Evolutionary conservation across 2,888 invertebrate species (phyloP), one percentile per base, ranked within the genome.

Genomic region (Stictocephala bisonia): DNA sequence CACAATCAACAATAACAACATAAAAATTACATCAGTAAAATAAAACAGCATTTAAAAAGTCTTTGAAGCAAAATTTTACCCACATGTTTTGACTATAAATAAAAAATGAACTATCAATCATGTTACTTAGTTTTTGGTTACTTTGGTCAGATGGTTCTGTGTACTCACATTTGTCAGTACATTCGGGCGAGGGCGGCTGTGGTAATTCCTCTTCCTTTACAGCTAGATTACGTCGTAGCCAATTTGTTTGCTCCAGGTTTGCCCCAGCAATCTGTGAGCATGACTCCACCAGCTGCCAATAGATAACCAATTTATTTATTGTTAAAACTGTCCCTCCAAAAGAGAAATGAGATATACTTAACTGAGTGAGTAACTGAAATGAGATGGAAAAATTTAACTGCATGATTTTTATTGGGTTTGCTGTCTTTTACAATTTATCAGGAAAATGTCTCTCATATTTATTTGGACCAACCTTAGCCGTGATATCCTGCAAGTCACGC

Each of bases 241-340:
- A 96, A 0, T 95, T 95, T 0, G 95, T 94, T 83, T 95, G 94
- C 82, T 95, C 95, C 77, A 96, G 85, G 79, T 94, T 93, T n/a
- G 94, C 91, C n/a, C 94, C 94, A 6, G 95, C 95, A 40, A 95
- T 92, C 83, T 89, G 89, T 3, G 93, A 92, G 72, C 94, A 89
- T 3, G 92, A 91, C 82, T 96, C 96, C 44, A 95, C 89, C 69
- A 96, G 84, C 85, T 89, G 77, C 44, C 83, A 29, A 6, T 4
- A 20, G 4, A 18, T 20, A 6, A 7, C 15, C 7, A 53, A 53
- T 22, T 18, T n/a, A 27, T 53, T 4, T n/a, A n/a, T n/a, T n/a
- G n/a, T n/a, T n/a, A n/a, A n/a, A n/a, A n/a, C n/a, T n/a, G n/a
- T n/a, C 40, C 11, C 11, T 40, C 11, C 40, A 9, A 13, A 51